These are phyloP conservation scores for Sinelater perroti DNA, from an alignment of 2,888 invertebrate species.

Conservation along the genomic window DNA sequence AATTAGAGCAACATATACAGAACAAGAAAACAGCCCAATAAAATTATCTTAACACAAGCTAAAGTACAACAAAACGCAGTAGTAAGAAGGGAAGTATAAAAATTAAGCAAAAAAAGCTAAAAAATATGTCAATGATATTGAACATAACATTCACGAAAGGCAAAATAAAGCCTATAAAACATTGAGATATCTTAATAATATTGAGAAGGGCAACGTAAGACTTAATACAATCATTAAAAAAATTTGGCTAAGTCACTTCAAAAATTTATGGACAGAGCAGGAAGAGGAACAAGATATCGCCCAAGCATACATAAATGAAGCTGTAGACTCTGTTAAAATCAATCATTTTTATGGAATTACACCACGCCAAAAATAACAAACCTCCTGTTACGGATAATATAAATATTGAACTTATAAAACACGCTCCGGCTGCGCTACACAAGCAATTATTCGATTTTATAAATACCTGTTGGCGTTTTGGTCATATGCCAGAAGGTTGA, in stretches of 20 bases:
- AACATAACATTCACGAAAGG: not conserved
- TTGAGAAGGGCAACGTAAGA: not conserved
- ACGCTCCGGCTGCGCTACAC: too few species aligned
- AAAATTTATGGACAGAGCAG: not conserved
- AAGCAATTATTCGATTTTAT: not conserved
- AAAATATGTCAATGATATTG: conserved; percentile 3
- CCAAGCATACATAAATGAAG: conserved; percentile 1
- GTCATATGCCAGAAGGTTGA: not conserved
- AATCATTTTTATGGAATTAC: not conserved
- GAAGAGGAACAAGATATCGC: not conserved
- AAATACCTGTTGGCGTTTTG: not conserved
- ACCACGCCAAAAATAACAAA: not conserved
- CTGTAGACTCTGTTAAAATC: not conserved
- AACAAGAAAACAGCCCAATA: not conserved
- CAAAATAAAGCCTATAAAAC: too few species aligned
- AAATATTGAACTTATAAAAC: not conserved
- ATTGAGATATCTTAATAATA: not conserved
- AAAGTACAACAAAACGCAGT: not conserved
- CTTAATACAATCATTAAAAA: not conserved
- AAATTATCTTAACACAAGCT: conserved; percentile 7
- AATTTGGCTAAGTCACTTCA: not conserved
- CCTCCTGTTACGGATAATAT: not conserved
- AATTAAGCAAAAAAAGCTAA: not conserved
- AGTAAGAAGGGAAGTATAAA: not conserved
- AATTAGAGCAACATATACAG: not conserved